Evolutionary conservation across 2,888 invertebrate genomes (phyloP).

Genomic region (Lissonota sp.): DNA sequence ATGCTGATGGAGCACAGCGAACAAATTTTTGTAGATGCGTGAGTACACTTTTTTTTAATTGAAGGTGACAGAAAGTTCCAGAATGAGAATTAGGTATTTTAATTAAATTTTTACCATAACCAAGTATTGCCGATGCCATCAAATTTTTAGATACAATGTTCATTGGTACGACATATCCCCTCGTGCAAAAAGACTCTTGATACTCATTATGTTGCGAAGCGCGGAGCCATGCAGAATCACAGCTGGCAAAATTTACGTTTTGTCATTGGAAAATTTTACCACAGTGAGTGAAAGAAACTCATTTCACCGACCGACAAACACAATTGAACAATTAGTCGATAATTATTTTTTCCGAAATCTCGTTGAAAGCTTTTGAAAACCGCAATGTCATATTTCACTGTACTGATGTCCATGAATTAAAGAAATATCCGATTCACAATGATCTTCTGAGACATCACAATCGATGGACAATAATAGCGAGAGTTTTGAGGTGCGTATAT

Average conservation of each 20-base stretch:
- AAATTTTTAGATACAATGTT: slow-evolving; percentile 11
- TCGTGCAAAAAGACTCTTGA: slow-evolving; percentile 7
- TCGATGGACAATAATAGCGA: no score
- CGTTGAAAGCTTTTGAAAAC: not conserved
- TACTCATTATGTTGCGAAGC: slow-evolving; percentile 17
- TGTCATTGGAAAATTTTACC: slow-evolving; percentile 32
- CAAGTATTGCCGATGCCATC: no score
- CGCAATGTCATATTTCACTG: not conserved
- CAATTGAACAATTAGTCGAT: no score
- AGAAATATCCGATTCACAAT: not conserved
- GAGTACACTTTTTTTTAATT: no score
- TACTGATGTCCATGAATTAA: not conserved
- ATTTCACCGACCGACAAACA: no score
- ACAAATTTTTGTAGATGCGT: no score
- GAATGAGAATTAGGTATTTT: no score
- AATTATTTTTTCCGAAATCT: no score
- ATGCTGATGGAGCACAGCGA: slow-evolving; percentile 42
- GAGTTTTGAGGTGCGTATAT: no score
- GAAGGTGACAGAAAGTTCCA: no score
- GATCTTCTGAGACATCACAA: no score
- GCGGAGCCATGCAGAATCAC: slow-evolving; percentile 17
- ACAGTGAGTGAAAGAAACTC: slow-evolving; percentile 9
- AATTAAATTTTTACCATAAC: no score
- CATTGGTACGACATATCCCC: slow-evolving; percentile 23
- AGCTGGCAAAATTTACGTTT: slow-evolving; percentile 20